Percentiles rank a stretch among this genome's conserved stretches.
phyloP scores from a whole-genome alignment of 1,140 invertebrate genomes.

The Hypsibius dujardini region DNA sequence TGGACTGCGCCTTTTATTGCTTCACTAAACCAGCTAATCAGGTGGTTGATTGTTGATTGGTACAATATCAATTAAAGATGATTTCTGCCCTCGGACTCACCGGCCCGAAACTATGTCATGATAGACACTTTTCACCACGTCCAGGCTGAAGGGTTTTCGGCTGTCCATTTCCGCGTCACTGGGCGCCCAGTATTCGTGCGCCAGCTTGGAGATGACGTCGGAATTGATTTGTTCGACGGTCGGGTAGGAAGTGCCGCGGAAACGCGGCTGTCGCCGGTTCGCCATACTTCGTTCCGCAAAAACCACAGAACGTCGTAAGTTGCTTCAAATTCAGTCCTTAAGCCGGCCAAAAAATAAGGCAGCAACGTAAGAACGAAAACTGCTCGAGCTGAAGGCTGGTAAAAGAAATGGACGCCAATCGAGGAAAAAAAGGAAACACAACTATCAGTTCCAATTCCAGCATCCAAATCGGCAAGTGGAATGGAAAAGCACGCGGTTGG shows the following conservation, averaged over 20 bases:
- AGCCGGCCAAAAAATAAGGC: too few species aligned
- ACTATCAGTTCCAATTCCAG: neutral
- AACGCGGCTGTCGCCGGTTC: neutral
- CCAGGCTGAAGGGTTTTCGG: constrained; percentile 14
- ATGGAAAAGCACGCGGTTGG: neutral
- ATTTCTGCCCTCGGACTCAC: neutral
- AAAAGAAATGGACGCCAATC: neutral
- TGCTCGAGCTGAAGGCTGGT: neutral
- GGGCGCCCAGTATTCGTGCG: neutral
- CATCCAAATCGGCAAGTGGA: neutral
- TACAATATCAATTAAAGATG: constrained; percentile 23
- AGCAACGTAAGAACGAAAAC: too few species aligned
- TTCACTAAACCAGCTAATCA: too few species aligned
- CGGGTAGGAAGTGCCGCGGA: constrained; percentile 21
- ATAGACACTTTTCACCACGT: constrained; percentile 12
- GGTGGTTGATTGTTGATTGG: too few species aligned
- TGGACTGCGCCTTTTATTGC: too few species aligned
- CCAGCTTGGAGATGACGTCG: constrained; percentile 56
- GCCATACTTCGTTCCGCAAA: neutral
- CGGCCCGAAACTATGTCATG: neutral
- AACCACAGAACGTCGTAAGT: neutral
- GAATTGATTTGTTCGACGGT: constrained; percentile 67
- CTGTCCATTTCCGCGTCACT: constrained; percentile 6
- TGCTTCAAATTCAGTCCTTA: too few species aligned
- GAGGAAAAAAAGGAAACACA: neutral